A percentile compares a stretch with the other conserved stretches of the same genome.
These are phyloP conservation scores for Centropristis striata DNA, from an alignment of 2,113 vertebrate species.

Conservation along the genomic window DNA sequence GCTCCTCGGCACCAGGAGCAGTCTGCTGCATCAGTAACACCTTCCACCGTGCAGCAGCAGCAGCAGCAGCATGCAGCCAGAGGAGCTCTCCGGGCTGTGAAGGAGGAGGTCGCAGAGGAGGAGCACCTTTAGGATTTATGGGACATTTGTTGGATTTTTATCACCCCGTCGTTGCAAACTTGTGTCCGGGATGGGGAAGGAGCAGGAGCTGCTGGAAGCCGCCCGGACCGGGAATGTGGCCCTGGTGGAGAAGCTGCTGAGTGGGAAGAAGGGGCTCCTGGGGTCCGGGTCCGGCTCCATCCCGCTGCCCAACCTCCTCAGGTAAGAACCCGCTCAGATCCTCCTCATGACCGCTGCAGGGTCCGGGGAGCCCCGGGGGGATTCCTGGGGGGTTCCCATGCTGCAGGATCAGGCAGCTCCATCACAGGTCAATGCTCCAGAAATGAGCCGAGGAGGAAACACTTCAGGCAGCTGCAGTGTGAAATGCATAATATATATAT, in stretches of 20 bases:
- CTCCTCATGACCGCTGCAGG: conserved; percentile 25
- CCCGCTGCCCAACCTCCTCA: conserved; percentile 94
- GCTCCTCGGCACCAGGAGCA: conserved; percentile 9
- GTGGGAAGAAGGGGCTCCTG: conserved; percentile 95
- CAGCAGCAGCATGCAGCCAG: conserved; percentile 53
- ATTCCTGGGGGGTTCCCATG: conserved; percentile 52
- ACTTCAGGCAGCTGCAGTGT: conserved; percentile 17
- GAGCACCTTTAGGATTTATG: conserved; percentile 51
- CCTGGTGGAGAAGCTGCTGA: conserved; percentile 97
- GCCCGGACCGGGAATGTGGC: conserved; percentile 97
- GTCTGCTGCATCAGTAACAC: conserved; percentile 68
- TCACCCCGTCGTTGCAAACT: conserved; percentile 72
- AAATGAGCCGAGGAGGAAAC: conserved; percentile 8
- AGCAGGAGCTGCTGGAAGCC: conserved; percentile 98
- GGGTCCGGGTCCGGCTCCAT: conserved; percentile 94
- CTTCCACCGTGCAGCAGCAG: conserved; percentile 37
- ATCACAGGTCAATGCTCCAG: conserved; percentile 25
- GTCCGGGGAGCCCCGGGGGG: conserved; percentile 25
- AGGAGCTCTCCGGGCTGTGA: conserved; percentile 45
- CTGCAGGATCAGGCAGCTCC: conserved; percentile 40
- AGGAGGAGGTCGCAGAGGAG: conserved; percentile 19
- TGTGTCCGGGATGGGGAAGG: conserved; percentile 93
- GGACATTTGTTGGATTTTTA: conserved; percentile 67
- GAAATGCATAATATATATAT: neutral
- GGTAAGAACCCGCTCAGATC: conserved; percentile 85